These are phyloP conservation scores for Doryteuthis pealeii DNA, from an alignment of 1,140 invertebrate species.

Conservation along the genomic window DNA sequence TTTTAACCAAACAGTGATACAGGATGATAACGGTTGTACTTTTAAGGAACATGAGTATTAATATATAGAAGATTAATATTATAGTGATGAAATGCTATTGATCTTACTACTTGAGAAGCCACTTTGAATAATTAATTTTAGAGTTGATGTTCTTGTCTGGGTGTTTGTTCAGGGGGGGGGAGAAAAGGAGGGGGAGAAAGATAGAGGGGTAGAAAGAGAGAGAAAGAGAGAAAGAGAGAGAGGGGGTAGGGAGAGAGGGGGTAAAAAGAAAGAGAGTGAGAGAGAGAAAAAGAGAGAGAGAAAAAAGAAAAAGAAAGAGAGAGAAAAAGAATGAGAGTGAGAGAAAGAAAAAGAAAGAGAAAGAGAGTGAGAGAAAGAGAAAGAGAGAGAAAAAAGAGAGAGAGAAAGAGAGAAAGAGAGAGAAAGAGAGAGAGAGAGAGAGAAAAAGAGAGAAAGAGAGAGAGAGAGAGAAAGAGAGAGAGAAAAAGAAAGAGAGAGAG, in stretches of 20 bases:
- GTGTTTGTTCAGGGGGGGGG: not conserved
- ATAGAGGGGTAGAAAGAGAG: no score
- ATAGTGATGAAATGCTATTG: not conserved
- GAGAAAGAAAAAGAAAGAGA: not conserved
- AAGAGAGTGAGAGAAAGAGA: conserved; percentile 3
- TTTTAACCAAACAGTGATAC: no score
- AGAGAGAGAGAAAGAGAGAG: conserved; percentile 17
- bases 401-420: conserved; percentile 7
- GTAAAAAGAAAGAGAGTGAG: conserved; percentile 13
- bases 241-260: not conserved
- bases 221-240: no score
- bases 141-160: not conserved
- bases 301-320: not conserved
- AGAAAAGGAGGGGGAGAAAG: no score
- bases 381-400: not conserved
- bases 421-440: not conserved
- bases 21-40: not conserved
- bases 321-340: no score
- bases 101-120: not conserved
- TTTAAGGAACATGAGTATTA: no score
- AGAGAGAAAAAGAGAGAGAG: conserved; percentile 15
- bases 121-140: not conserved
- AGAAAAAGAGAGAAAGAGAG: conserved; percentile 1
- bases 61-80: no score
- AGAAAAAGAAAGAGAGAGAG: not conserved